Evolutionary conservation across 1,140 invertebrate genomes (phyloP).

Genomic region (Neuroterus valhalla): DNA sequence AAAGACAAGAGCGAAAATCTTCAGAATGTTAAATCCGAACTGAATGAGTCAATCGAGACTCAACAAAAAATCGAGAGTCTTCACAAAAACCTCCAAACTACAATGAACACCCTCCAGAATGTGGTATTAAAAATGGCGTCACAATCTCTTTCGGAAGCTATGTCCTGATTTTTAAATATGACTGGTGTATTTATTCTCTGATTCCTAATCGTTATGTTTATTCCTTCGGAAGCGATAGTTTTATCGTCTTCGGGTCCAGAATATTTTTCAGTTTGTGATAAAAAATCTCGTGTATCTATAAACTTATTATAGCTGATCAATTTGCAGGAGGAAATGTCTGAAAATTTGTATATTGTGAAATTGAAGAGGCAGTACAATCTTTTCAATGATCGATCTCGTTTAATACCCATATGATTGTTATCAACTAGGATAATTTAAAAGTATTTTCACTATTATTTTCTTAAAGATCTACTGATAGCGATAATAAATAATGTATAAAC

Average conservation of each 20-base stretch:
- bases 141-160: conserved; percentile 12
- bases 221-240: conserved; percentile 18
- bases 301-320: neutral
- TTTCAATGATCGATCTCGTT: neutral
- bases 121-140: conserved; percentile 48
- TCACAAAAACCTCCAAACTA: conserved; percentile 42
- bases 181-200: conserved; percentile 1
- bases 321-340: conserved; percentile 18
- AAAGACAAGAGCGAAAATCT: conserved; percentile 40
- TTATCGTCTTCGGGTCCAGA: conserved; percentile 5
- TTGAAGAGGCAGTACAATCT: neutral
- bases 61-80: conserved; percentile 41
- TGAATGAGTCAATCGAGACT: conserved; percentile 46
- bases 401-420: neutral
- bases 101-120: conserved; percentile 45
- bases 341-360: conserved; percentile 6
- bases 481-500: no score
- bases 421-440: neutral
- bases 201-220: neutral
- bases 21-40: conserved; percentile 32
- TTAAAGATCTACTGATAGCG: no score
- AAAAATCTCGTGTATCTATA: neutral
- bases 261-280: conserved; percentile 25
- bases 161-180: conserved; percentile 1
- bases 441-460: neutral